These are phyloP conservation scores for Zaprionus vittiger DNA, from an alignment of 1,140 invertebrate genomes.

Conservation along the genomic window DNA sequence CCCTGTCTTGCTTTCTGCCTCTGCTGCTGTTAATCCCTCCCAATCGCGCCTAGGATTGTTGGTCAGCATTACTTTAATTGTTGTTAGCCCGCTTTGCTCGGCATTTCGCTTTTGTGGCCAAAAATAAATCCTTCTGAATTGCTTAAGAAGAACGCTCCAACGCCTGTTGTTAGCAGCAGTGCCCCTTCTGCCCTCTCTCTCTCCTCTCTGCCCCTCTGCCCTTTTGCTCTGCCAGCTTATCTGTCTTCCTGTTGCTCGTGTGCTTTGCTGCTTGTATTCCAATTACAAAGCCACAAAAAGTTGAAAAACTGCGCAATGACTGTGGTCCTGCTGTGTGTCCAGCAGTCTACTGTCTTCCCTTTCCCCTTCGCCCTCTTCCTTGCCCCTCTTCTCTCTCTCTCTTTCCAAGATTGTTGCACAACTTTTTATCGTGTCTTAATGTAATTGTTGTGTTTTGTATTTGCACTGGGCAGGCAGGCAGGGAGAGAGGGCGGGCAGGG, in stretches of 20 bases:
- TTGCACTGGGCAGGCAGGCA: slow-evolving; percentile 23
- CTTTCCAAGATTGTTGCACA: slow-evolving; percentile 71
- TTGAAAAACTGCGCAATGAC: slow-evolving; percentile 81
- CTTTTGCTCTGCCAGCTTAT: slow-evolving; percentile 27
- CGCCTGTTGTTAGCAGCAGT: slow-evolving; percentile 54
- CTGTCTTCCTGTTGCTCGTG: slow-evolving; percentile 73
- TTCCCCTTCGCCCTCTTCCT: not conserved
- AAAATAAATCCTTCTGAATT: slow-evolving; percentile 83
- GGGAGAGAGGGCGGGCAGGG: not conserved
- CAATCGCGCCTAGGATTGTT: slow-evolving; percentile 53
- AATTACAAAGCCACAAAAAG: slow-evolving; percentile 83
- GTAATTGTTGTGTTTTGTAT: slow-evolving; percentile 79
- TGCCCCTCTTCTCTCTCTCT: not conserved
- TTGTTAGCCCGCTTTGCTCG: slow-evolving; percentile 72
- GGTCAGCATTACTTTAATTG: slow-evolving; percentile 83
- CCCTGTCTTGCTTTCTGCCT: not conserved
- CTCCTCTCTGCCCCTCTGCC: slow-evolving; percentile 11
- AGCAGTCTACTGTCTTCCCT: no score
- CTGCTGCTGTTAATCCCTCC: slow-evolving; percentile 55
- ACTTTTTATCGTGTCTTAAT: slow-evolving; percentile 83
- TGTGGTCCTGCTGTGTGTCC: slow-evolving; percentile 46
- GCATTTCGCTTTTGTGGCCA: slow-evolving; percentile 76
- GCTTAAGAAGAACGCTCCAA: slow-evolving; percentile 75
- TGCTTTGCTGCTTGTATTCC: slow-evolving; percentile 68
- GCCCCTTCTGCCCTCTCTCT: not conserved